Evolutionary conservation across 1,140 invertebrate species (phyloP), one percentile per base, ranked within the genome.

Genomic region (Lamellibrachia luymesi): DNA sequence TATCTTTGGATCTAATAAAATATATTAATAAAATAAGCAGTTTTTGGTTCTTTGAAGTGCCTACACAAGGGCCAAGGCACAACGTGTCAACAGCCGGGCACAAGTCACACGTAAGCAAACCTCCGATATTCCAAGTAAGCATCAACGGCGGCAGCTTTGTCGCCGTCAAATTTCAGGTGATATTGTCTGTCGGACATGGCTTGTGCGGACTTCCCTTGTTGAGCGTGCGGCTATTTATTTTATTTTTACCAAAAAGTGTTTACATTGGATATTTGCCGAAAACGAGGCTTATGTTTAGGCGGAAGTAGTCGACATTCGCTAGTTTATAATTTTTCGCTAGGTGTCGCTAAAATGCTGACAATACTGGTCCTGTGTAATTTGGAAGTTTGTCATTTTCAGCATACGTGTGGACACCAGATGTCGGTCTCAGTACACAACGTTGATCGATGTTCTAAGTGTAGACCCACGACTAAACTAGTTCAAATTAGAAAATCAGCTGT

Each of bases 71-170:
- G 38, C 38, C 38, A 38, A 38, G 38, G 38, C 38, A 38, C 51
- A 91, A 38, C n/a, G 38, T 49, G 50, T n/a, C 38, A 56, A 91
- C 90, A 91, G 22, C 27, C 22, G 17, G 52, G 51, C 25, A 52
- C 38, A 90, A n/a, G 27, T 91, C 8, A 50, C 90, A 51, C 50
- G 90, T n/a, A 92, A 90, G 0, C 93, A 93, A 92, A 96, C 96
- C 96, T 95, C 93, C 90, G 94, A 93, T 96, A 96, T 94, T 96
- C 96, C 50, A 96, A 90, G 94, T 96, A 96, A 38, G 95, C 95
- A 94, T 96, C 96, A 25, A 96, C 95, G 50, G 94, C 93, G 38
- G 95, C 94, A 6, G 94, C 96, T 49, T 95, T 95, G 50, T 94
- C 93, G 13, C 94, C 94, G 64, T 95, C 95, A 94, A 96, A 95